Percentiles rank a stretch among this genome's conserved stretches.
phyloP scores from a whole-genome alignment of 2,113 vertebrate genomes.

The Hydropotes inermis region DNA sequence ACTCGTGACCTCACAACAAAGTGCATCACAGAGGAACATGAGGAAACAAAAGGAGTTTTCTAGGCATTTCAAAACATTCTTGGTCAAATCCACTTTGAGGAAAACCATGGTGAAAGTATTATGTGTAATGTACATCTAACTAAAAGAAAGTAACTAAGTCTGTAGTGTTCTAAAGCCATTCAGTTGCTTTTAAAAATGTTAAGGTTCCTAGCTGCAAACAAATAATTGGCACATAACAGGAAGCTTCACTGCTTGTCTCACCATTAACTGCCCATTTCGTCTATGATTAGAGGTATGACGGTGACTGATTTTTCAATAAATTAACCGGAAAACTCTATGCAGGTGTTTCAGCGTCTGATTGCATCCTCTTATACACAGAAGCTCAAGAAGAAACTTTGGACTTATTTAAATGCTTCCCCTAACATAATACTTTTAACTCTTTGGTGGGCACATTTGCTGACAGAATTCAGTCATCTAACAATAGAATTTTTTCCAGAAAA shows the following conservation, averaged over 20 bases:
- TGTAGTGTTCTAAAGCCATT: neutral
- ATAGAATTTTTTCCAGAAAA: neutral
- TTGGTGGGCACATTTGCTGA: neutral
- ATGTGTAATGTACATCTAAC: neutral
- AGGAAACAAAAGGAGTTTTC: conserved; percentile 23
- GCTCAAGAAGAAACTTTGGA: neutral
- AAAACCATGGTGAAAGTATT: neutral
- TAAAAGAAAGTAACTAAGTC: neutral
- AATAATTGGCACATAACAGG: conserved; percentile 26
- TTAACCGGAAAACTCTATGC: neutral
- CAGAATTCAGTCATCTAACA: neutral
- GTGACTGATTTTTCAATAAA: conserved; percentile 45
- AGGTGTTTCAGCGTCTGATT: conserved; percentile 22
- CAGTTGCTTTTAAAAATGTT: neutral
- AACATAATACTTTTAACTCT: neutral
- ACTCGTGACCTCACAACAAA: neutral
- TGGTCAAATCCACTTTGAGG: neutral
- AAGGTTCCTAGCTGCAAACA: conserved; percentile 41
- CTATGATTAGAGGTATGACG: conserved; percentile 52
- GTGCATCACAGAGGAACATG: neutral
- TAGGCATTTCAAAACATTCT: conserved; percentile 10
- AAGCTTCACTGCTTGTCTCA: conserved; percentile 7
- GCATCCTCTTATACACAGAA: neutral
- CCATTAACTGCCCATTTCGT: conserved; percentile 31
- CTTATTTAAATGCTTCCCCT: neutral